Evolutionary conservation across 2,888 invertebrate species (phyloP), one percentile per base, ranked within the genome.

Genomic region (Amorpha juglandis): DNA sequence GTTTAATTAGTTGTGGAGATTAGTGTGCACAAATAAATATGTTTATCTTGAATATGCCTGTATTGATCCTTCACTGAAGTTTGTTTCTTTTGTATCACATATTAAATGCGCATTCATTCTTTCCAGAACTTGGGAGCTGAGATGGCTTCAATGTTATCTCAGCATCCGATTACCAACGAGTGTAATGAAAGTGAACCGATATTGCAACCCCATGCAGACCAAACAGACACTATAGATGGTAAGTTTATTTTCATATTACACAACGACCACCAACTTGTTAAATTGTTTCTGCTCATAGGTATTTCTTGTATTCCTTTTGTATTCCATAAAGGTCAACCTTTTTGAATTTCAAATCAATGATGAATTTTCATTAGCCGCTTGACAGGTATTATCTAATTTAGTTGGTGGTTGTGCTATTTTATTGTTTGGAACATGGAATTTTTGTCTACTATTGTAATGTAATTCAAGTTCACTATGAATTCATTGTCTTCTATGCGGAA

Each of bases 191-290:
- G 89, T 78, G 96, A 95, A 83, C 94, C 86, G 77, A 94, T 93
- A 84, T 93, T 94, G 75, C 94, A 94, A 74, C 92, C 95, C 72
- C 95, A 95, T 74, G 95, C 95, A 53, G 96, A 96, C 88, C 95
- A 95, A 82, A 94, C 95, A 71, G 96, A 96, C 89, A 94, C 96
- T 79, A 96, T 96, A 82, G 96, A 96, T 89, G 96, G 96, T 96
- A 92, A 96, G 96, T 91, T 67, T 42, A 65, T 63, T 68, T 55
- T 50, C 38, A 38, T 48, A 58, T 47, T 62, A 27, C n/a, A 4
- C 67, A 65, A 71, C 66, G 70, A 74, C 74, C 72, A 75, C 75
- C 73, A 74, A 75, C 72, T 58, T 19, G 16, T 63, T 62, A 27
- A 6, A 42, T 63, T 42, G 47, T 51, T 58, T 21, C 50, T 62